Evolutionary conservation across 2,113 vertebrate species (phyloP).

Genomic region (Sarotherodon lohbergeri): DNA sequence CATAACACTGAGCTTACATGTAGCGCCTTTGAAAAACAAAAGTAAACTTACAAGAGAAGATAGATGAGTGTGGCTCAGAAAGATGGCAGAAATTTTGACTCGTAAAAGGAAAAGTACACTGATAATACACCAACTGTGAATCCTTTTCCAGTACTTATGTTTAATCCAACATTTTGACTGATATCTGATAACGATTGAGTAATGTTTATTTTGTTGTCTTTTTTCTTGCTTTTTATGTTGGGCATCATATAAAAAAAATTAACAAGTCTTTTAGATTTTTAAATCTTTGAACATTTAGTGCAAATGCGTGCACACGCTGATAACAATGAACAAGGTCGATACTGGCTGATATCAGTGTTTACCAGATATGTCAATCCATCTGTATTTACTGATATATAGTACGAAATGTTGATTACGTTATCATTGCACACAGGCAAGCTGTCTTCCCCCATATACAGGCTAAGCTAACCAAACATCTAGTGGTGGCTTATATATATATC

Average conservation of each 20-base stretch:
- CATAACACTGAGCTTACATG: neutral
- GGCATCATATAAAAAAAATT: neutral
- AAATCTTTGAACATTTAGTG: neutral
- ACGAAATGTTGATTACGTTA: neutral
- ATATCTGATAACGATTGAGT: neutral
- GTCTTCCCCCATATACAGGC: neutral
- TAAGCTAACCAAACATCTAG: neutral
- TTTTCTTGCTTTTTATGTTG: neutral
- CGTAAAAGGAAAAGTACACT: neutral
- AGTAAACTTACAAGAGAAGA: neutral
- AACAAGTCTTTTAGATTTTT: neutral
- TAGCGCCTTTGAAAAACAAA: neutral
- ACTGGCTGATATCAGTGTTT: neutral
- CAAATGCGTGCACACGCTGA: neutral
- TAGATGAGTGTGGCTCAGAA: neutral
- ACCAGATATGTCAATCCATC: neutral
- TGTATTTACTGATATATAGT: neutral
- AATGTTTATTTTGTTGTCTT: neutral
- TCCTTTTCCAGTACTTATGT: neutral
- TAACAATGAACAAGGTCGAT: neutral
- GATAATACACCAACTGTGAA: neutral
- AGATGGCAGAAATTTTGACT: neutral
- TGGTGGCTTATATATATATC: neutral
- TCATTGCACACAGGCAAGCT: neutral
- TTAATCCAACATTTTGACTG: neutral